Evolutionary conservation across 2,888 invertebrate species (phyloP).

Genomic region (Herminia tarsipennalis): DNA sequence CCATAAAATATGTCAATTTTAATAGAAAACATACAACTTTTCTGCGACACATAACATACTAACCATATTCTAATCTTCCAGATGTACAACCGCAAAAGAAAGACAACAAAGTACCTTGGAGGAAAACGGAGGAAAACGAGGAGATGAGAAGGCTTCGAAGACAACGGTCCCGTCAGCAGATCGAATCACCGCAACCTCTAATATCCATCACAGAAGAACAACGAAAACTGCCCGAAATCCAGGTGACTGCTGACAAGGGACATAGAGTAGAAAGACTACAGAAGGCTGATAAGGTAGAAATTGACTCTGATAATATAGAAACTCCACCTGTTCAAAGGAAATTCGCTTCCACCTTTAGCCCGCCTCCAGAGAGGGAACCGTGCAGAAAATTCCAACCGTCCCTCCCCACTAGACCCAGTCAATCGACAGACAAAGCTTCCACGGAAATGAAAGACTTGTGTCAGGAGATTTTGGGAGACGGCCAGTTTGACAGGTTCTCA

Average conservation of each 20-base stretch:
- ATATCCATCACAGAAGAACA: constrained; percentile 88
- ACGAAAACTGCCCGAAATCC: constrained; percentile 81
- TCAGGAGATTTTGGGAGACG: constrained; percentile 88
- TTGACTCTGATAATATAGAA: constrained; percentile 96
- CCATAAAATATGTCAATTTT: no score
- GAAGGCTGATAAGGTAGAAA: constrained; percentile 89
- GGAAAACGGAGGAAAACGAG: constrained; percentile 90
- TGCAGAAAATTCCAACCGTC: constrained; percentile 83
- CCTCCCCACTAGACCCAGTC: constrained; percentile 46
- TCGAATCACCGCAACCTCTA: constrained; percentile 70
- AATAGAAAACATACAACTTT: no score
- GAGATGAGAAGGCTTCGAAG: constrained; percentile 86
- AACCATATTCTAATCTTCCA: constrained; percentile 51
- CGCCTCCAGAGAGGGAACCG: constrained; percentile 87
- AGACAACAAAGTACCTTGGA: constrained; percentile 92
- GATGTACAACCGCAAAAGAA: constrained; percentile 90
- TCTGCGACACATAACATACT: no score
- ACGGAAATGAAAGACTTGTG: constrained; percentile 76
- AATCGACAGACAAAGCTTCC: constrained; percentile 61
- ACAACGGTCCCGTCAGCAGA: constrained; percentile 84
- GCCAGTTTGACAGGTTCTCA: constrained; percentile 94
- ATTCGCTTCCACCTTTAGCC: constrained; percentile 78
- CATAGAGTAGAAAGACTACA: constrained; percentile 45
- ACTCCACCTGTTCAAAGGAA: constrained; percentile 94
- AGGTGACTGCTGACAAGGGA: constrained; percentile 62